Percentiles rank a stretch among this genome's conserved stretches.
These are phyloP conservation scores for Echiichthys vipera DNA, from an alignment of 2,797 vertebrate species.

Conservation along the genomic window DNA sequence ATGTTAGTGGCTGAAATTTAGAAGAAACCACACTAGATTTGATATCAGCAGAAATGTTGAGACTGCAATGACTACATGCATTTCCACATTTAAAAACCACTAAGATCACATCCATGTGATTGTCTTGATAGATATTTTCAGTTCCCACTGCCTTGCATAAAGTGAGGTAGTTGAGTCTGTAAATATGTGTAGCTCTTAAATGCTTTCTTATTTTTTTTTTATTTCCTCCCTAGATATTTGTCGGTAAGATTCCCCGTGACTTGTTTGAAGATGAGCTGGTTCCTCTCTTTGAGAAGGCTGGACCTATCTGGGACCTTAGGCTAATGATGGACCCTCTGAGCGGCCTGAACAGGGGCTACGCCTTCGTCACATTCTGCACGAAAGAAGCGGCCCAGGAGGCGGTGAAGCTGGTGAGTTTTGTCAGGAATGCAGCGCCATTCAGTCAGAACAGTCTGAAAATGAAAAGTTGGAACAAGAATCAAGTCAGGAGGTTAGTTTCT, in stretches of 20 bases:
- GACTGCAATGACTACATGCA: too few relatives aligned
- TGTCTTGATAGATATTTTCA: not conserved
- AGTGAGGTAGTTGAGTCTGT: too few relatives aligned
- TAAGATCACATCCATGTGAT: not conserved
- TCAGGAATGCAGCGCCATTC: accelerated
- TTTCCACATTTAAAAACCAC: too few relatives aligned
- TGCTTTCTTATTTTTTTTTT: accelerated
- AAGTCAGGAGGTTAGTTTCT: not conserved
- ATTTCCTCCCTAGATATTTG: slow-evolving; percentile 88
- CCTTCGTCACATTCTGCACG: slow-evolving; percentile 98
- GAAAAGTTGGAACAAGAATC: not conserved
- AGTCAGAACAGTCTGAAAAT: not conserved
- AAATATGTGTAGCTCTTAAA: not conserved
- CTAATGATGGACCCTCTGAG: slow-evolving; percentile 99
- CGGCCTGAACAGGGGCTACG: slow-evolving; percentile 96
- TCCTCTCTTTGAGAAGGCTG: slow-evolving; percentile 96
- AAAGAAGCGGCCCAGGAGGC: slow-evolving; percentile 97
- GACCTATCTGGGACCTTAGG: slow-evolving; percentile 96
- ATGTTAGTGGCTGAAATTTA: not conserved
- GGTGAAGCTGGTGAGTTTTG: slow-evolving; percentile 92
- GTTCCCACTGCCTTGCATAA: not conserved
- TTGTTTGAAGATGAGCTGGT: slow-evolving; percentile 97
- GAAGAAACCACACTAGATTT: not conserved
- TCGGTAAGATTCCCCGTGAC: slow-evolving; percentile 97
- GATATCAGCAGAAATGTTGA: too few relatives aligned